Conservation (phyloP, 1,140 invertebrate genomes). For the Metaphire vulgaris region DNA sequence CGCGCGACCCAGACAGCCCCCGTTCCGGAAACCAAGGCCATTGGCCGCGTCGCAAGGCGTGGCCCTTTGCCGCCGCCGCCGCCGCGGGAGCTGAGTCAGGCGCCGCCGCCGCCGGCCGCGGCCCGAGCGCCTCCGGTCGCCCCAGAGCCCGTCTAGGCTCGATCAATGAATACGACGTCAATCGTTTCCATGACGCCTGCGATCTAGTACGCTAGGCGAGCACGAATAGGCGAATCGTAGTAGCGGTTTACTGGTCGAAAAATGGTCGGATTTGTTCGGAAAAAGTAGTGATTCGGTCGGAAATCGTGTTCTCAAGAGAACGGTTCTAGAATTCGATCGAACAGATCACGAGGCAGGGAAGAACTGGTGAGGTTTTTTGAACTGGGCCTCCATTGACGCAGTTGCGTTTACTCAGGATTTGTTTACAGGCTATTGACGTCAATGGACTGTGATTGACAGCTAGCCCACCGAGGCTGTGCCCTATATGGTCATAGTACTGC, state of each 20-base stretch:
- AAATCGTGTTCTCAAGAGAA: too few species aligned
- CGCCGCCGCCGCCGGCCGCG: too few species aligned
- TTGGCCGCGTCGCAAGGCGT: background rate
- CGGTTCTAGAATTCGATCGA: background rate
- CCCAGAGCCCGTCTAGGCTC: background rate
- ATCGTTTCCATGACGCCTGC: background rate
- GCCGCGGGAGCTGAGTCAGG: too few species aligned
- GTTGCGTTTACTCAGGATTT: background rate
- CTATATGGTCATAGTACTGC: background rate
- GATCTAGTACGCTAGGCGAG: background rate
- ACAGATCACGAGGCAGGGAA: background rate
- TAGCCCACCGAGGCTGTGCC: background rate
- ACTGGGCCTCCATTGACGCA: background rate
- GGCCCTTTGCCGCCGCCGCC: too few species aligned
- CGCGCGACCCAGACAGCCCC: background rate
- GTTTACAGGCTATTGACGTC: background rate
- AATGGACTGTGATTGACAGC: background rate
- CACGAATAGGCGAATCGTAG: background rate
- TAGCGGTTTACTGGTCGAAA: background rate
- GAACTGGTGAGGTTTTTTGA: background rate
- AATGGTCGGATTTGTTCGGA: too few species aligned
- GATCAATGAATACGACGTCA: background rate
- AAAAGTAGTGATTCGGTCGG: too few species aligned
- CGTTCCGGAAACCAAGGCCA: background rate
- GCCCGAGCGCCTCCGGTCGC: too few species aligned